phyloP scores from a whole-genome alignment of 2,888 invertebrate species.

The Drosophila mimetica region DNA sequence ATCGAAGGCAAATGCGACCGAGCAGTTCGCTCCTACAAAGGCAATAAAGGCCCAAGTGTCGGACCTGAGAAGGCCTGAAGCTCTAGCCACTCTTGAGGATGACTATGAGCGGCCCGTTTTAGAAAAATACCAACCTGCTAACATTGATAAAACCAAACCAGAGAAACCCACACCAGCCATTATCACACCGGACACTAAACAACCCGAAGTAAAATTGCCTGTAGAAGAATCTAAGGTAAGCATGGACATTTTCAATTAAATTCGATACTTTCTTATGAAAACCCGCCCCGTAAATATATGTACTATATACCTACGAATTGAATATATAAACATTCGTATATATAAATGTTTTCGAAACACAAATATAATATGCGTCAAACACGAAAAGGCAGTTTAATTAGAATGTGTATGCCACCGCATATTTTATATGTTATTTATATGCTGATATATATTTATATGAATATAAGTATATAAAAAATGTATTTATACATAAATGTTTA shows the following conservation, averaged over 20 bases:
- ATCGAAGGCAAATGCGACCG: slow-evolving; percentile 61
- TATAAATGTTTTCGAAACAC: background rate
- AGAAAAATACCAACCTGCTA: slow-evolving; percentile 87
- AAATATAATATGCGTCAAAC: background rate
- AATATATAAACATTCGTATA: background rate
- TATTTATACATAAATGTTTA: slow-evolving; percentile 24
- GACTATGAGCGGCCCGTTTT: slow-evolving; percentile 90
- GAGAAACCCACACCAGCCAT: slow-evolving; percentile 55
- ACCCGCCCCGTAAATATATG: too few species aligned
- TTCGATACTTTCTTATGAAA: background rate
- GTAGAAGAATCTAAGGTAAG: slow-evolving; percentile 68
- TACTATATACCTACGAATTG: background rate
- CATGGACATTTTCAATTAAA: background rate
- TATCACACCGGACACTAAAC: slow-evolving; percentile 51
- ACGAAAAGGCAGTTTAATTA: background rate
- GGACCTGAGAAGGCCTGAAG: slow-evolving; percentile 85
- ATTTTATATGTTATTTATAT: slow-evolving; percentile 6
- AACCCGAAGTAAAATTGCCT: slow-evolving; percentile 55
- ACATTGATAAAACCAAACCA: slow-evolving; percentile 84
- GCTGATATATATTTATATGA: slow-evolving; percentile 8
- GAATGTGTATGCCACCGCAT: slow-evolving; percentile 10
- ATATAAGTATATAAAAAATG: slow-evolving; percentile 8
- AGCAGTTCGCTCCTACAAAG: slow-evolving; percentile 81
- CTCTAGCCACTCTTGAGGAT: slow-evolving; percentile 86
- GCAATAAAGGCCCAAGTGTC: slow-evolving; percentile 72